Conservation (phyloP, 1,140 invertebrate genomes). For the Bactericera cockerelli region DNA sequence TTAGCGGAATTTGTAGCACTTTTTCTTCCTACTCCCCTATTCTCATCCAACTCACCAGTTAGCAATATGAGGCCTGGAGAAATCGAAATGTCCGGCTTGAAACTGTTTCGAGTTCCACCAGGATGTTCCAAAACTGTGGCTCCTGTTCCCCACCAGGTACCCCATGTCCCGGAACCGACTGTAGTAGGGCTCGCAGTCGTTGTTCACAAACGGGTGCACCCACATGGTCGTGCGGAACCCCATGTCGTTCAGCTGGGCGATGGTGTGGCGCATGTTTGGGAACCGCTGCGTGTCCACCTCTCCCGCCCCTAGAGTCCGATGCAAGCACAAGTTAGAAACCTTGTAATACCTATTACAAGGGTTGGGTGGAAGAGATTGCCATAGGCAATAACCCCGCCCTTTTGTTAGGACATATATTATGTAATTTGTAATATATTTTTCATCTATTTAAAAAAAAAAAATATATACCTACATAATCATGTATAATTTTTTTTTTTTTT, state of each 20-base stretch:
- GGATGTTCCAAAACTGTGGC: slow-evolving; percentile 37
- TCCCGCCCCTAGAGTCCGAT: too few relatives aligned
- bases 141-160: slow-evolving; percentile 42
- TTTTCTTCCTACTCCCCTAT: too few relatives aligned
- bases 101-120: slow-evolving; percentile 71
- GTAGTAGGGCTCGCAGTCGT: slow-evolving; percentile 45
- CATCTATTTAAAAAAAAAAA: too few relatives aligned
- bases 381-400: too few relatives aligned
- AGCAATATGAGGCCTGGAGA: slow-evolving; percentile 54
- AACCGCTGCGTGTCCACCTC: background rate
- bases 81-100: slow-evolving; percentile 50
- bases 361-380: too few relatives aligned
- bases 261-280: background rate
- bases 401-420: too few relatives aligned
- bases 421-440: too few relatives aligned
- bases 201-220: slow-evolving; percentile 81
- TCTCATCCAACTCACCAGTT: slow-evolving; percentile 70
- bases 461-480: too few relatives aligned
- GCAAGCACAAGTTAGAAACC: too few relatives aligned
- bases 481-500: too few relatives aligned
- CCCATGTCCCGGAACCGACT: slow-evolving; percentile 22
- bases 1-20: too few relatives aligned
- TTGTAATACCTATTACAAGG: too few relatives aligned
- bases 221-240: slow-evolving; percentile 47
- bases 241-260: slow-evolving; percentile 7